phyloP scores from a whole-genome alignment of 2,797 vertebrate species.

The Lepilemur septentrionalis region DNA sequence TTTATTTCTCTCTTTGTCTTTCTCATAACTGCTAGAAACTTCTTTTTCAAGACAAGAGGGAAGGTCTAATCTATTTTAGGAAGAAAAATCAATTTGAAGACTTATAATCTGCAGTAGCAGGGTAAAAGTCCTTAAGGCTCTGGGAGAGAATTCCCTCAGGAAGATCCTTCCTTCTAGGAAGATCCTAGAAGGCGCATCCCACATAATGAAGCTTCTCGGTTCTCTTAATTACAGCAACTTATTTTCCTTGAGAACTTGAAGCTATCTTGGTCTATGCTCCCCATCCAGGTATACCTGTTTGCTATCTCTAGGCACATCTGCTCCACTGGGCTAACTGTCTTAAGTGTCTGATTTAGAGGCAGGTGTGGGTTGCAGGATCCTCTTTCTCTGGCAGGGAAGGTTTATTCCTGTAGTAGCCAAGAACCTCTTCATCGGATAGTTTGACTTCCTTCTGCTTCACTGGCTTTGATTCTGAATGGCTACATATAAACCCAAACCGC shows the following conservation, averaged over 20 bases:
- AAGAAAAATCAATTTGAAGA: constrained; percentile 46
- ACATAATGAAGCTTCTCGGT: background rate
- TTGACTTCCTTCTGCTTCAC: background rate
- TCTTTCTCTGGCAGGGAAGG: background rate
- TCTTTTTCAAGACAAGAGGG: background rate
- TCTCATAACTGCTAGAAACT: constrained; percentile 11
- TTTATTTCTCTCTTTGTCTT: background rate
- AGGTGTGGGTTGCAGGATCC: background rate
- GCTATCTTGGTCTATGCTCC: background rate
- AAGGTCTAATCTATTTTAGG: constrained; percentile 8
- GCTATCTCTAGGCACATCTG: background rate
- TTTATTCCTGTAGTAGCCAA: background rate
- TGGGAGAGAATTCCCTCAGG: background rate
- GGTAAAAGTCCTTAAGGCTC: background rate
- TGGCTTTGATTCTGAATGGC: constrained; percentile 1
- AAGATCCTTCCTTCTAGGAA: background rate
- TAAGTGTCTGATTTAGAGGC: background rate
- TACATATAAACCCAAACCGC: background rate
- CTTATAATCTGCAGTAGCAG: background rate
- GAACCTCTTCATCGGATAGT: background rate
- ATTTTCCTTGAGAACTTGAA: constrained; percentile 28
- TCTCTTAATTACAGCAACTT: background rate
- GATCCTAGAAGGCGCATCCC: background rate
- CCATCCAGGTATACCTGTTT: background rate
- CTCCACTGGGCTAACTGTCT: background rate